Evolutionary conservation across 2,888 invertebrate species (phyloP), one percentile per base, ranked within the genome.

Genomic region (Graphium colonna): DNA sequence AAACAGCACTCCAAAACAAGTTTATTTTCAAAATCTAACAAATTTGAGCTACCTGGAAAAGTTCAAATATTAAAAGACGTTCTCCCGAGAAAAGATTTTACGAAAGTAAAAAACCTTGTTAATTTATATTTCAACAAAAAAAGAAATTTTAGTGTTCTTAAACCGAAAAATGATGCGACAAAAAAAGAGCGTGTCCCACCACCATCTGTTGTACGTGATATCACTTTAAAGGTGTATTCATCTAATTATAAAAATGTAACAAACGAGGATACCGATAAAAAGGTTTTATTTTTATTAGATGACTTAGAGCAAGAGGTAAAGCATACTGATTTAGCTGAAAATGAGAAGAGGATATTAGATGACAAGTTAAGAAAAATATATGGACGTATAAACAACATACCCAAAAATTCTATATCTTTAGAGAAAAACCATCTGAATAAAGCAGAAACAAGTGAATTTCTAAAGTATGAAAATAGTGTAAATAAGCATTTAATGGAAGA

Each of bases 301-400:
- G 75, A 66, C 53, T 63, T 86, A 53, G 82, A 84, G 59, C 62
- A 64, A 64, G 77, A 82, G 73, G 75, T 80, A 0, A 76, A 75
- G 46, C 68, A 79, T 53, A 62, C 77, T 26, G 68, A 82, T 50
- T 56, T 82, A 12, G 64, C 68, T 52, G 68, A 65, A 1, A 66
- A 56, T 3, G 73, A 77, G 55, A 84, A 77, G 64, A 67, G 78
- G 60, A 59, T 80, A 46, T 70, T 84, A 49, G 77, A 84, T 63
- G 72, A 67, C 1, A 85, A 79, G 68, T 71, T 85, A 13, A 69
- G 76, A 51, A 78, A 78, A 68, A 80, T 86, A 49, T 84, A 84
- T 13, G 78, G 69, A 36, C 54, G 46, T 26, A 55, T 55, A 26
- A 55, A 44, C n/a, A 55, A 55, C 38, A 41, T 50, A 26, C 50